Conservation (phyloP, 2,797 vertebrate species). For the Betta splendens region DNA sequence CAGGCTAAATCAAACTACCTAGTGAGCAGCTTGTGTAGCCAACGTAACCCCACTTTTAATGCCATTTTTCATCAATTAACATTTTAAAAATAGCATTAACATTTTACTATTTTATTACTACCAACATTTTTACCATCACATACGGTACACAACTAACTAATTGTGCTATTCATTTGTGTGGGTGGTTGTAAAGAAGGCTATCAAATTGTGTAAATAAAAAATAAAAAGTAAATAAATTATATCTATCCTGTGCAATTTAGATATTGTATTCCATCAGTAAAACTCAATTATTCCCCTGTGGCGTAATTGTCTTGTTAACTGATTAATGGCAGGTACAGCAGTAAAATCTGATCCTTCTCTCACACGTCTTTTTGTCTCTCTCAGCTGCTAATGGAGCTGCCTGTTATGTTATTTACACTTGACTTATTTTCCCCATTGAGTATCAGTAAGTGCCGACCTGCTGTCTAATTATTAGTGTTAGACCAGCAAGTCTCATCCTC, state of each 20-base stretch:
- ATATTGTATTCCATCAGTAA: slow-evolving; percentile 13
- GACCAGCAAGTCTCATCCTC: slow-evolving; percentile 43
- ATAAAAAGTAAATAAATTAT: neutral
- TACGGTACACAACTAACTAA: no score
- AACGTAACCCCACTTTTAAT: slow-evolving; percentile 46
- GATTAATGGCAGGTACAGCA: slow-evolving; percentile 41
- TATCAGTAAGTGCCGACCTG: slow-evolving; percentile 40
- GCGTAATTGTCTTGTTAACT: slow-evolving; percentile 38
- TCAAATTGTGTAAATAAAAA: no score
- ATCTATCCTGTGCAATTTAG: neutral
- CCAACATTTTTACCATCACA: no score
- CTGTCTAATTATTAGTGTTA: slow-evolving; percentile 71
- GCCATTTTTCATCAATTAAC: slow-evolving; percentile 65
- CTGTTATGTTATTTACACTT: slow-evolving; percentile 38
- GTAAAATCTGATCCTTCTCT: slow-evolving; percentile 39
- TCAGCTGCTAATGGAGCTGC: slow-evolving; percentile 15
- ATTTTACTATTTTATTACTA: no score
- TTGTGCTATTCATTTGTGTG: no score
- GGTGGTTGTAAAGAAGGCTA: no score
- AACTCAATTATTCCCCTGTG: slow-evolving; percentile 19
- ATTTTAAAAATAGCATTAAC: no score
- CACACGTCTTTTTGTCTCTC: neutral
- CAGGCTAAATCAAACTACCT: slow-evolving; percentile 13
- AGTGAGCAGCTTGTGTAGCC: slow-evolving; percentile 33
- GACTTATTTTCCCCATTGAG: slow-evolving; percentile 48